Base-by-base conservation (phyloP, 2,888 invertebrate genomes). In the Odontothrips loti region DNA sequence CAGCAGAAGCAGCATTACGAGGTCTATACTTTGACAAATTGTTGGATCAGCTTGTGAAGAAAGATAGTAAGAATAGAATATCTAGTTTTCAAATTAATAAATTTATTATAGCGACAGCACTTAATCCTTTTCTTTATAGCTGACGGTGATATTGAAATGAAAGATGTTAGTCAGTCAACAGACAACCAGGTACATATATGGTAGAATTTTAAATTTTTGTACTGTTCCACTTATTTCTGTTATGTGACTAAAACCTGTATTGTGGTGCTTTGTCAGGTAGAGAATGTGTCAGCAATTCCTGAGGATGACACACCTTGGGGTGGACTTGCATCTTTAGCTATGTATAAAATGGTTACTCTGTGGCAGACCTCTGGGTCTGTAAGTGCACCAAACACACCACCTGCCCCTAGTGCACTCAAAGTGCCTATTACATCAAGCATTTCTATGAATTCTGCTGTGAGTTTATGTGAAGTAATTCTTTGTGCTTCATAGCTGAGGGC, bases 291-390 rank as follows among this genome's bases (percentile, higher is more conserved):
- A 11, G 11, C n/a, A 27, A 27, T 12, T 9, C 68, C 68, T 75
- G 68, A 75, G 10, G 68, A 75, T 75, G 68, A 75, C 10, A 75
- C 68, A 12, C 68, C 68, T 12, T 75, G 68, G 68, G 10, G 68
- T 23, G 12, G 23, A 1, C 27, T 75, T 23, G 68, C 68, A 27
- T 75, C 68, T 27, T 23, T 75, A 11, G 68, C 68, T 12, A 75
- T 75, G 68, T 75, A 8, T 12, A 75, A 75, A 27, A 8, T 75
- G 27, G 68, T 12, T 6, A 27, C 68, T 27, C 1, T 27, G 27
- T 75, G 68, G 68, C 68, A 75, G 23, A 27, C 12, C 12, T 75
- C 68, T 10, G 58, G n/a, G 0, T 15, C 17, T 58, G 2, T 43
- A 4, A 43, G 34, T 43, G 34, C 34, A 43, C 34, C 34, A 43